These are phyloP conservation scores for Parazoanthus swiftii DNA, from an alignment of 92 coral and sea anemone genomes.

Conservation along the genomic window DNA sequence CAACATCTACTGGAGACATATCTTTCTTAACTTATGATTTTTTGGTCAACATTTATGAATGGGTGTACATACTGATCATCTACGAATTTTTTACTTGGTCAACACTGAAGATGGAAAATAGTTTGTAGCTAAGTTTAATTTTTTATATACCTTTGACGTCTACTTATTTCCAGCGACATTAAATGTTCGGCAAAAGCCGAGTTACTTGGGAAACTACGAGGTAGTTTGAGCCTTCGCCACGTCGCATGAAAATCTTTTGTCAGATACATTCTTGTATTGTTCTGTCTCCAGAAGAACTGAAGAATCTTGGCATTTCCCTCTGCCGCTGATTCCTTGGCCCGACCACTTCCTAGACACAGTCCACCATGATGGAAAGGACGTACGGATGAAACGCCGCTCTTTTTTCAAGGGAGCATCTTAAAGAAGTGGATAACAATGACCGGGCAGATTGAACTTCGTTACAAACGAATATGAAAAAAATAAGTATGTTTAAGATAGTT, in stretches of 20 bases:
- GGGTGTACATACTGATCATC: not conserved
- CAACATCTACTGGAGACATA: no score
- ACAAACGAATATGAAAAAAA: not conserved
- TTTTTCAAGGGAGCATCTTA: conserved; percentile 4
- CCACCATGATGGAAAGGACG: conserved; percentile 26
- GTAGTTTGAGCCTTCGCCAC: conserved; percentile 1
- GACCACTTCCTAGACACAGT: conserved; percentile 16
- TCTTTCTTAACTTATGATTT: no score
- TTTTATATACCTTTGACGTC: not conserved
- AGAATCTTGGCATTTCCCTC: conserved; percentile 18
- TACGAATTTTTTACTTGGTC: conserved; percentile 14
- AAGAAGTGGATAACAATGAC: conserved; percentile 12
- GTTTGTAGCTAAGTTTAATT: conserved; percentile 4
- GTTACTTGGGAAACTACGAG: conserved; percentile 7
- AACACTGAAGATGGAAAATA: conserved; percentile 2
- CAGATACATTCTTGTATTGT: conserved; percentile 9
- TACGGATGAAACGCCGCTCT: conserved; percentile 19
- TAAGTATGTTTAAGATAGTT: conserved; percentile 4
- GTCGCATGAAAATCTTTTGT: conserved; percentile 4
- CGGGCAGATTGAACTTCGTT: not conserved
- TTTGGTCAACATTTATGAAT: no score
- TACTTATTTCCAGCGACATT: conserved; percentile 12
- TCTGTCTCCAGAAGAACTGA: conserved; percentile 21
- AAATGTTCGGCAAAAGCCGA: conserved; percentile 13
- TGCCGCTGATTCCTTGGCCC: conserved; percentile 25